Evolutionary conservation across 2,113 vertebrate genomes (phyloP), one percentile per base, ranked within the genome.

Genomic region (Tachysurus vachellii): DNA sequence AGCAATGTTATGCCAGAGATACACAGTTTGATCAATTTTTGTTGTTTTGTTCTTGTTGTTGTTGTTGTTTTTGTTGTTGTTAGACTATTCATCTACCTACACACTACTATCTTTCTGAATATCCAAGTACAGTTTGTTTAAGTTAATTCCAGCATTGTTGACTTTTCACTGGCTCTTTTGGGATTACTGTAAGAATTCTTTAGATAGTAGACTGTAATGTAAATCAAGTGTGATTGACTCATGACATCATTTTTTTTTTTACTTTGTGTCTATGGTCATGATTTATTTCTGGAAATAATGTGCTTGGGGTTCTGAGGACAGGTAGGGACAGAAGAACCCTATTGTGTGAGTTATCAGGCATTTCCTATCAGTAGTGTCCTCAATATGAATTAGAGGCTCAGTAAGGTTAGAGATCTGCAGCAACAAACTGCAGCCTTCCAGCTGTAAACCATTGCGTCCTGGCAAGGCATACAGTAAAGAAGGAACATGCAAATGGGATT

Each of bases 401-500:
- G 42, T 31, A 9, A 42, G 31, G 54, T 62, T 66, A 80, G 21
- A 16, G 21, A 26, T 64, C 5, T 42, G 26, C 68, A 50, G 47
- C 47, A 50, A 50, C 47, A 50, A 50, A 61, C 16, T 57, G 31
- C 53, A 70, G 66, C 62, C 77, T 50, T 28, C 56, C 66, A 86
- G 77, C 66, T 82, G 79, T 75, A 62, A 87, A 26, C 42, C 86
- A 87, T 82, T 82, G 54, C 68, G 28, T 10, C 42, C 28, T 86
- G 85, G 77, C 85, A 61, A 7, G 54, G 66, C 11, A 66, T 64
- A 66, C 57, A 64, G 75, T 62, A 86, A 76, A 86, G 81, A 76
- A 83, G 36, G 36, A 64, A 82, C 68, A 88, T 86, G 68, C 57
- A 57, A 82, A 64, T 56, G 64, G 56, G 71, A 59, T 36, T 75